Percentiles rank a stretch among this genome's conserved stretches.
Evolutionary conservation across 2,888 invertebrate genomes (phyloP).

Genomic region (Nineta flava): DNA sequence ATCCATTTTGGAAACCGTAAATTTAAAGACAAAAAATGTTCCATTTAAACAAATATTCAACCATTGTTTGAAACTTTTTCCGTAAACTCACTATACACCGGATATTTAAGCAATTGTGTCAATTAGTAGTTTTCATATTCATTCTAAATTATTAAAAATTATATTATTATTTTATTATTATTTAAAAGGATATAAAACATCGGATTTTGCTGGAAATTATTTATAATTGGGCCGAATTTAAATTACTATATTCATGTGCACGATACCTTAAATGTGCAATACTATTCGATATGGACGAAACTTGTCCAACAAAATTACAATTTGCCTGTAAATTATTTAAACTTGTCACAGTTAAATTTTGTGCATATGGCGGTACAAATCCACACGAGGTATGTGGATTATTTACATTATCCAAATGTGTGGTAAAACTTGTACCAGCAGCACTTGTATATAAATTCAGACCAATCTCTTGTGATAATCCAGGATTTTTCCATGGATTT

Average conservation of each 20-base stretch:
- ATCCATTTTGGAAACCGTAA: too few species aligned
- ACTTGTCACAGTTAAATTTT: neutral
- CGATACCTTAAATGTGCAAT: constrained; percentile 6
- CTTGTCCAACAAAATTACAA: constrained; percentile 5
- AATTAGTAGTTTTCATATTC: too few species aligned
- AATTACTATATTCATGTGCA: constrained; percentile 6
- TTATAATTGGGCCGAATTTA: constrained; percentile 1
- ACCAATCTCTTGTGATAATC: neutral
- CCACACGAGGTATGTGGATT: neutral
- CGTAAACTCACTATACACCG: too few species aligned
- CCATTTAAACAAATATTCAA: too few species aligned
- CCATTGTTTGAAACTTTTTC: too few species aligned
- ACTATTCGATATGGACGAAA: constrained; percentile 4
- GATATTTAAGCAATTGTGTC: too few species aligned
- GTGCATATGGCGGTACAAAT: constrained; percentile 2
- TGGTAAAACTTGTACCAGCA: neutral
- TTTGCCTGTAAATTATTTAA: neutral
- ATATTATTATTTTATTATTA: too few species aligned
- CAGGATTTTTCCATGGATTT: constrained; percentile 4
- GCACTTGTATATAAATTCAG: neutral
- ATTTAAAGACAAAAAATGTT: too few species aligned
- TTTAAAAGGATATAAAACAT: too few species aligned
- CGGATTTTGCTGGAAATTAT: too few species aligned
- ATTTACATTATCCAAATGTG: neutral
- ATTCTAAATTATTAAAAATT: too few species aligned